Evolutionary conservation across 2,888 invertebrate species (phyloP), one percentile per base, ranked within the genome.

Genomic region (Cinara cedri): DNA sequence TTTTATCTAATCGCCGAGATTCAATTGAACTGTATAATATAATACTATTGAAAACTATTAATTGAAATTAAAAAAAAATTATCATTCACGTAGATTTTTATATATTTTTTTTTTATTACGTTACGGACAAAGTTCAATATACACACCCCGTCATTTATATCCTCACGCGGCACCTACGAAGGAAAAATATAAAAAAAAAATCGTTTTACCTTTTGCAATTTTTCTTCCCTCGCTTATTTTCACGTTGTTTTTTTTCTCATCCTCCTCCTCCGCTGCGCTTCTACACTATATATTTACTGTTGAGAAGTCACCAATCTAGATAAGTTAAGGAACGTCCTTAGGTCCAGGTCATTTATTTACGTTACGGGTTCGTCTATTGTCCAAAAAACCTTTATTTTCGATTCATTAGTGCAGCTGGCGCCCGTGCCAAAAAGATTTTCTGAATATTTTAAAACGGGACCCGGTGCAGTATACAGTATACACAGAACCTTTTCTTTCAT

Each of bases 291-390:
- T n/a, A n/a, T n/a, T n/a, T 49, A 49, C 51, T 8, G 62, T 49
- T 42, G 55, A 66, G 55, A 75, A 75, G 75, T 75, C 55, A 75
- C 75, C 75, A 66, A 66, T 65, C 65, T 46, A 46, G 75, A 75
- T 75, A 75, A 65, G 65, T 54, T 42, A 75, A 63, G 74, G 34
- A 34, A 62, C 65, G 44, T 55, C n/a, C 44, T 55, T 2, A 55
- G 55, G 65, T 24, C 21, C 44, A 14, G 55, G 65, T 55, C 65
- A 75, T 75, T 75, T 75, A 66, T 75, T 75, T 44, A 55, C 54
- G 44, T 65, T 75, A 55, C 24, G 42, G 55, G 55, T 19, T 65
- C 75, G 24, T 54, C 75, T 44, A 51, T 75, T 75, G 75, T 75
- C 46, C 65, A 24, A 65, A 60, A 60, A 54, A 65, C 65, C 54